Conservation (phyloP, 2,113 vertebrate species). For the Strix uralensis region DNA sequence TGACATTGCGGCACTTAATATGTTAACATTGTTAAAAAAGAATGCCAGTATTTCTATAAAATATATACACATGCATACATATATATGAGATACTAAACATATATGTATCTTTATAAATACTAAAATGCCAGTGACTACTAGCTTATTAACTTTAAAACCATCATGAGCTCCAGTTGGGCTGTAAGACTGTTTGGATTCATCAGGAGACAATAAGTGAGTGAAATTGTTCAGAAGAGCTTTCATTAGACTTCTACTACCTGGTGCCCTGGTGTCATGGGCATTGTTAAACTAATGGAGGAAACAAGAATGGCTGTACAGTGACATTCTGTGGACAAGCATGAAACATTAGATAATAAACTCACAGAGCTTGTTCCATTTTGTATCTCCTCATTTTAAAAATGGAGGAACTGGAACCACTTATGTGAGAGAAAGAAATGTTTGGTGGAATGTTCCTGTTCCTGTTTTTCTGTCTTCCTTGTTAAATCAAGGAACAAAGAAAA, state of each 20-base stretch:
- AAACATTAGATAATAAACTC: not conserved
- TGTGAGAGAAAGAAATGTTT: not conserved
- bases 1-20: not conserved
- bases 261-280: not conserved
- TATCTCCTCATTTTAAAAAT: not conserved
- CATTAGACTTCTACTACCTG: not conserved
- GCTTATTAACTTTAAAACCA: not conserved
- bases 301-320: not conserved
- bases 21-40: not conserved
- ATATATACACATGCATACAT: not conserved
- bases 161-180: not conserved
- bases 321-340: not conserved
- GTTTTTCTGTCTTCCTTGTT: not conserved
- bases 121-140: not conserved
- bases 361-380: not conserved
- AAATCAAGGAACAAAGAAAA: not conserved
- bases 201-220: not conserved
- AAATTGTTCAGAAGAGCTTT: not conserved
- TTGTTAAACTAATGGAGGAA: not conserved
- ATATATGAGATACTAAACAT: not conserved
- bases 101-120: not conserved
- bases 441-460: not conserved
- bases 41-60: not conserved
- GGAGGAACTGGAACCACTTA: not conserved
- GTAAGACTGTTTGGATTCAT: not conserved